These are phyloP conservation scores for Zelostemma sp. DNA, from an alignment of 1,140 invertebrate genomes.

Conservation along the genomic window DNA sequence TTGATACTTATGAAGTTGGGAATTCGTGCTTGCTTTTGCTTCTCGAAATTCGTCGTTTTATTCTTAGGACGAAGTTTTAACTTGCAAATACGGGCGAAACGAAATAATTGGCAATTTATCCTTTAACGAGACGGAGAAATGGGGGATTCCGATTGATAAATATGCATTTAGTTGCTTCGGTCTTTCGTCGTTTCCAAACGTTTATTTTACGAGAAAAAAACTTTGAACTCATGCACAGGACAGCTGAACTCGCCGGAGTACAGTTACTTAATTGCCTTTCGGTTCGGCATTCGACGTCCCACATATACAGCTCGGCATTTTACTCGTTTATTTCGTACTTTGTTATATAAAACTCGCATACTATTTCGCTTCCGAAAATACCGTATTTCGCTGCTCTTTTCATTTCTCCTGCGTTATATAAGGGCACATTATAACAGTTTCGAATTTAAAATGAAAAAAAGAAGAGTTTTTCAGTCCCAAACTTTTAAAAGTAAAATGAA, in stretches of 20 bases:
- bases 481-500: too few species aligned
- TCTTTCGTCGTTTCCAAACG: slow-evolving; percentile 13
- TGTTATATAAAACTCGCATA: slow-evolving; percentile 8
- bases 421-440: too few species aligned
- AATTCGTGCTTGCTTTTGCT: too few species aligned
- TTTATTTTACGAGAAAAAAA: slow-evolving; percentile 17
- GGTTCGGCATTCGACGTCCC: slow-evolving; percentile 44
- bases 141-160: not conserved
- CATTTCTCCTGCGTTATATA: too few species aligned
- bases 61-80: too few species aligned
- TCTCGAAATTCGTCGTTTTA: not conserved
- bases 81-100: too few species aligned
- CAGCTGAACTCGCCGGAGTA: slow-evolving; percentile 43
- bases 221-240: slow-evolving; percentile 19
- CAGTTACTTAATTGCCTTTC: slow-evolving; percentile 64
- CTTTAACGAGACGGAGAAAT: not conserved
- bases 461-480: too few species aligned
- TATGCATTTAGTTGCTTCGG: not conserved
- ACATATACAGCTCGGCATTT: slow-evolving; percentile 40
- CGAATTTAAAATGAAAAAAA: too few species aligned
- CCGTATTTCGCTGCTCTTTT: not conserved
- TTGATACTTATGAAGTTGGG: too few species aligned
- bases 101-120: not conserved
- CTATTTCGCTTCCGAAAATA: not conserved
- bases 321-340: slow-evolving; percentile 15